A percentile compares a stretch with the other conserved stretches of the same genome.
phyloP scores from a whole-genome alignment of 2,797 vertebrate genomes.

The Sebastes itinus region DNA sequence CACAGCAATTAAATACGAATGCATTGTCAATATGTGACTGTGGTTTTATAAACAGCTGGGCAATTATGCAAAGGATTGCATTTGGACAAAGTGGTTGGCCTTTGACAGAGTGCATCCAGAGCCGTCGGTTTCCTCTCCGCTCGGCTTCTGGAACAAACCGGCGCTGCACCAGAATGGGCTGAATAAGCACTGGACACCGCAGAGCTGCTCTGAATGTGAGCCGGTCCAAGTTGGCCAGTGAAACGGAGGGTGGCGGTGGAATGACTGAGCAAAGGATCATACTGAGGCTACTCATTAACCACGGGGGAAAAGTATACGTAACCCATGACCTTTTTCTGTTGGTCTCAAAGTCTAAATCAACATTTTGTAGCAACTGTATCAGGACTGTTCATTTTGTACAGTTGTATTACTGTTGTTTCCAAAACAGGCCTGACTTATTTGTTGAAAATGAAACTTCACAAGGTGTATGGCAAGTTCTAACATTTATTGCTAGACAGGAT shows the following conservation, averaged over 20 bases:
- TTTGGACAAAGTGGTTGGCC: constrained; percentile 17
- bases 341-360: constrained; percentile 46
- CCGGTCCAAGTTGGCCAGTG: constrained; percentile 26
- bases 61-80: constrained; percentile 32
- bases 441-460: constrained; percentile 12
- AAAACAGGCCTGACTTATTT: constrained; percentile 6
- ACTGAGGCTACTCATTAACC: constrained; percentile 63
- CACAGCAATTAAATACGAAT: background rate
- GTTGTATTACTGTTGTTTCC: background rate
- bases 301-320: background rate
- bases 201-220: constrained; percentile 48
- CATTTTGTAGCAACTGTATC: background rate
- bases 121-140: constrained; percentile 56
- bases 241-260: constrained; percentile 10
- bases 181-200: constrained; percentile 72
- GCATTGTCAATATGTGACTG: constrained; percentile 2
- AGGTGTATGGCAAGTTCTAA: background rate
- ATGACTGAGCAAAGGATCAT: constrained; percentile 22
- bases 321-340: constrained; percentile 3
- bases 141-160: constrained; percentile 71
- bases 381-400: background rate
- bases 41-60: constrained; percentile 35
- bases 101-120: constrained; percentile 56
- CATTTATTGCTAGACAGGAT: no score
- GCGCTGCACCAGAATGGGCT: constrained; percentile 65